Evolutionary conservation across 1,140 invertebrate genomes (phyloP), one percentile per base, ranked within the genome.

Genomic region (Apis mellifera): DNA sequence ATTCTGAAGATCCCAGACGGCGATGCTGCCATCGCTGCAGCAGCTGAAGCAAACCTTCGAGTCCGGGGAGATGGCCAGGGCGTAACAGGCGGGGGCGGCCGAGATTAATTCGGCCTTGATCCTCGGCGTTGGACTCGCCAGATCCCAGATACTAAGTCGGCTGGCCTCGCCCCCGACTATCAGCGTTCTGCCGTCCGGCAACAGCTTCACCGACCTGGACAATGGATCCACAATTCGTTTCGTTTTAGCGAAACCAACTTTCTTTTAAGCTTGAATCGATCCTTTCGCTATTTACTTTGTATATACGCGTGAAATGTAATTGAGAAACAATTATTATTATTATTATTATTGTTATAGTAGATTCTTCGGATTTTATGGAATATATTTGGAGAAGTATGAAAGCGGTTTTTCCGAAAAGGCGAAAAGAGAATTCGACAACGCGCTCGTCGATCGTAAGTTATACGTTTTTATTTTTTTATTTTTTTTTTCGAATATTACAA

Each of bases 1-100:
- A 94, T 98, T 99, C 92, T 98, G 98, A 1, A 99, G 94, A 94
- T 99, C 98, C 98, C 98, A 99, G 26, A 99, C 98, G 8, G 98
- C 97, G 84, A 99, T 99, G 93, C 99, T 98, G 42, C 99, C 99
- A 94, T 99, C 98, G 85, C 98, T 98, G 95, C 98, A 99, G 94
- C 99, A 99, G 91, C 98, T 99, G 94, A 99, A 99, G 95, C 98
- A 99, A 89, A 97, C 97, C 95, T 99, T 98, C 1, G 97, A 98
- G 90, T 98, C 98, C 0, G 97, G 97, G 79, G 97, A 97, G 78
- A 99, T 98, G 11, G 97, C 98, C 2, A 99, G 94, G 12, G 98
- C 98, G 92, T 99, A 99, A 90, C 98, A 98, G n/a, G 96, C 92
- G 1, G 99, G 99, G 26, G 99, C 99, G 80, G 97, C 97, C 0